These are phyloP conservation scores for Drosophila fuyamai DNA, from an alignment of 1,140 invertebrate species.

Conservation along the genomic window DNA sequence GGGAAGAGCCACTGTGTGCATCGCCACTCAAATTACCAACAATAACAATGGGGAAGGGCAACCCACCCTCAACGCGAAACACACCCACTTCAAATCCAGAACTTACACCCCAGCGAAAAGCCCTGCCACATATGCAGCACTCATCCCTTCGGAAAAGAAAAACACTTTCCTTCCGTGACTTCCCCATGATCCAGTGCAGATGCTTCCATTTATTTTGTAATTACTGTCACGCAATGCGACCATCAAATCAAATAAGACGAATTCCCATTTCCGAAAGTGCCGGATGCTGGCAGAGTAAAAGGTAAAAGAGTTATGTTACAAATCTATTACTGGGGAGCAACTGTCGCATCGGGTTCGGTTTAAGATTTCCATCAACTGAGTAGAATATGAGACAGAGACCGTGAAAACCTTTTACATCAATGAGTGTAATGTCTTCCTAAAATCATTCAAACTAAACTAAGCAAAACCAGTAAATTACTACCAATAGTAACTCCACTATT, in stretches of 20 bases:
- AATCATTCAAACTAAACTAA: too few relatives aligned
- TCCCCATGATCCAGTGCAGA: slow-evolving; percentile 64
- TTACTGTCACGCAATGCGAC: slow-evolving; percentile 80
- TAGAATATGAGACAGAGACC: neutral
- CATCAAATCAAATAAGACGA: slow-evolving; percentile 81
- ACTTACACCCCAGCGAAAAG: neutral
- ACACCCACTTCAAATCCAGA: neutral
- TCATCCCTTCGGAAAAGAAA: slow-evolving; percentile 20
- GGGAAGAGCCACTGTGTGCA: slow-evolving; percentile 39
- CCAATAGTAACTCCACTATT: too few relatives aligned
- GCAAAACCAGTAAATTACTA: too few relatives aligned
- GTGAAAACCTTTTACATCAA: slow-evolving; percentile 35
- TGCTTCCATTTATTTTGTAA: slow-evolving; percentile 82
- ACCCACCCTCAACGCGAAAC: slow-evolving; percentile 27
- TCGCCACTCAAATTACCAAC: slow-evolving; percentile 72
- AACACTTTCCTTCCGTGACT: slow-evolving; percentile 48
- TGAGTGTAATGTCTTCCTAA: neutral
- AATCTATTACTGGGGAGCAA: slow-evolving; percentile 7
- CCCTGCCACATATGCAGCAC: slow-evolving; percentile 17
- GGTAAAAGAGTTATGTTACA: slow-evolving; percentile 16
- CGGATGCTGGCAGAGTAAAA: slow-evolving; percentile 27
- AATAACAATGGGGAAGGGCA: slow-evolving; percentile 32
- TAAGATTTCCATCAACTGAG: slow-evolving; percentile 13
- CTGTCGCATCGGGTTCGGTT: slow-evolving; percentile 9
- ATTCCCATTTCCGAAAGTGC: slow-evolving; percentile 45